Percentiles rank a stretch among this genome's conserved stretches.
These are phyloP conservation scores for Scalopus aquaticus DNA, from an alignment of 2,113 vertebrate species.

Conservation along the genomic window DNA sequence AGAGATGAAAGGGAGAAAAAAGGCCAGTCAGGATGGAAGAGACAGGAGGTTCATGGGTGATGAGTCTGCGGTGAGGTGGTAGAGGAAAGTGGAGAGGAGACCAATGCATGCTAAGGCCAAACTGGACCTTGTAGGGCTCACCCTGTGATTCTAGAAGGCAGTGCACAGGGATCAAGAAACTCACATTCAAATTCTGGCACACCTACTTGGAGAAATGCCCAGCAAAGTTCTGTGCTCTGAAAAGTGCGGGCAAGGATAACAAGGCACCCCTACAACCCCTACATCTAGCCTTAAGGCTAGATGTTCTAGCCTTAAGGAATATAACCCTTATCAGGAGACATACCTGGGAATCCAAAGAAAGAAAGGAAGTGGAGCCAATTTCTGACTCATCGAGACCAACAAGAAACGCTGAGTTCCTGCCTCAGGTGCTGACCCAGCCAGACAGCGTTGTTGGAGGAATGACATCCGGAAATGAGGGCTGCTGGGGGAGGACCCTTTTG, in stretches of 20 bases:
- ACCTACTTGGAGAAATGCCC: neutral
- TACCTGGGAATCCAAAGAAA: neutral
- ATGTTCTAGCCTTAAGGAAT: neutral
- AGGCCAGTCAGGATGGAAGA: neutral
- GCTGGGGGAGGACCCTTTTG: neutral
- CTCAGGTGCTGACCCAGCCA: neutral
- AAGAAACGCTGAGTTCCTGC: neutral
- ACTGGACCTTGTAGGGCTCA: neutral
- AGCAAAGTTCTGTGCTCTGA: neutral
- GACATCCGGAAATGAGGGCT: too few species aligned
- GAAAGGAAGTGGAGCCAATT: neutral
- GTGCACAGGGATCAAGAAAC: neutral
- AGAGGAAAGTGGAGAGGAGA: neutral
- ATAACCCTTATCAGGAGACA: neutral
- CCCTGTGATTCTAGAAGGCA: neutral
- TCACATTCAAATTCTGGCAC: neutral
- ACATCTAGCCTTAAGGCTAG: too few species aligned
- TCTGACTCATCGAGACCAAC: neutral
- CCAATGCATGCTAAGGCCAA: neutral
- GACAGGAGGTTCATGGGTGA: neutral
- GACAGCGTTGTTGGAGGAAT: neutral
- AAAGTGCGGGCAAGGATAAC: too few species aligned
- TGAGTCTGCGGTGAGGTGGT: neutral
- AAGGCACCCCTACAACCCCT: neutral
- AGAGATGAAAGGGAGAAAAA: neutral